Evolutionary conservation across 2,797 vertebrate genomes (phyloP), one percentile per base, ranked within the genome.

Genomic region (Neoniphon sammara): DNA sequence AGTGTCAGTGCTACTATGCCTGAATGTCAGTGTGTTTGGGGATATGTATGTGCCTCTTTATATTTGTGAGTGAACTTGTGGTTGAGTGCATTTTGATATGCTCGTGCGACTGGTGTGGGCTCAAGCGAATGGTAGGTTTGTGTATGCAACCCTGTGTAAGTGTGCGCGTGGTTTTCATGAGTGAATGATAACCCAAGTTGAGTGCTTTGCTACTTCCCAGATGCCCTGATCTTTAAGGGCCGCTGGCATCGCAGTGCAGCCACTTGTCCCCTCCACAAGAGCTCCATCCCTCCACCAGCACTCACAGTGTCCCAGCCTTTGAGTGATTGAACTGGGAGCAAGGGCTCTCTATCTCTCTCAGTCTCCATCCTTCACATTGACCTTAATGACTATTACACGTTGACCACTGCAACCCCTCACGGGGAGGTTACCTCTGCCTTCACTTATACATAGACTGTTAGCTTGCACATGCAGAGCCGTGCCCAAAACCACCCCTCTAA

Each of bases 381-480:
- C 87, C 86, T 86, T 90, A 88, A 88, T 82, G 86, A 87, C 83
- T 88, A 76, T 86, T 67, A 87, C 83, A 77, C 80, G 66, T 59
- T 87, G 68, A 88, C 87, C 84, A 84, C 79, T 66, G 64, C 66
- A 14, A 82, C 85, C 82, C 73, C 80, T 65, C 44, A 34, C 15
- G 1, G 49, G 83, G 73, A 78, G 81, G 52, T 86, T 77, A 88
- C 85, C 87, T 92, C 81, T 91, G 91, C 91, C 89, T 93, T 93
- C 78, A 89, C 85, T 66, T 91, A 70, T 84, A 71, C 81, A 85
- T 87, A 90, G 93, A 94, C 93, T 93, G 93, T 93, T 92, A 89
- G 79, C 84, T 82, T 80, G 64, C 74, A 81, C 82, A 88, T 61
- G 58, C 47, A 85, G 54, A 77, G 79, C 56, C 63, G 54, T 84